Evolutionary conservation across 1,140 invertebrate species (phyloP), one percentile per base, ranked within the genome.

Genomic region (Drosophila ogumai): DNA sequence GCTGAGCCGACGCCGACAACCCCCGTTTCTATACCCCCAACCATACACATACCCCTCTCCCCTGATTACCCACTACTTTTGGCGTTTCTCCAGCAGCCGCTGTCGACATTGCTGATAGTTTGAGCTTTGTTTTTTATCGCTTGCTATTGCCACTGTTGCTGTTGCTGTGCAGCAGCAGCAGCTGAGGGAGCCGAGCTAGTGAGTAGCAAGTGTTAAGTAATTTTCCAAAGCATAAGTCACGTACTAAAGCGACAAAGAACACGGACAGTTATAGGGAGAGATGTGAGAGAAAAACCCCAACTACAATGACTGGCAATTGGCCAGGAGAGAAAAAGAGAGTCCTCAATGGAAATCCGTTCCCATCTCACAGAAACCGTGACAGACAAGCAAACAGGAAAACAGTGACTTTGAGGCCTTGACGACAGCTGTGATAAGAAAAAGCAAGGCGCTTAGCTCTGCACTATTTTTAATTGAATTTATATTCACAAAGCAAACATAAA

Each of bases 161-260:
- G 28, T 25, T n/a, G 32, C 25, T 22, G 22, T 31, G 52, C 25
- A 15, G 52, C 59, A 9, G 31, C 44, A 25, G 17, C 43, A 7
- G 44, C 44, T 47, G 46, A 47, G 46, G 46, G 13, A 58, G 59
- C 41, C 44, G 31, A 43, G 50, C 28, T n/a, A 25, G 32, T 46
- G 63, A 63, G 25, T 75, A 66, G 60, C 78, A 59, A 73, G 72
- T 87, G 84, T 84, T 90, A 88, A 88, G 84, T 90, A 74, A 88
- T 84, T 77, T 72, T 80, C 32, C 72, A 47, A 77, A 49, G 68
- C 85, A 88, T 69, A 88, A 88, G 84, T 88, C 84, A 88, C 85
- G 85, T 88, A 88, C 77, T 65, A 54, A 46, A 56, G 66, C 65
- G 66, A 71, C 68, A 58, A 57, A 72, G 49, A 67, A 71, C 49